phyloP scores from a whole-genome alignment of 2,888 invertebrate species.

The Aricia artaxerxes region DNA sequence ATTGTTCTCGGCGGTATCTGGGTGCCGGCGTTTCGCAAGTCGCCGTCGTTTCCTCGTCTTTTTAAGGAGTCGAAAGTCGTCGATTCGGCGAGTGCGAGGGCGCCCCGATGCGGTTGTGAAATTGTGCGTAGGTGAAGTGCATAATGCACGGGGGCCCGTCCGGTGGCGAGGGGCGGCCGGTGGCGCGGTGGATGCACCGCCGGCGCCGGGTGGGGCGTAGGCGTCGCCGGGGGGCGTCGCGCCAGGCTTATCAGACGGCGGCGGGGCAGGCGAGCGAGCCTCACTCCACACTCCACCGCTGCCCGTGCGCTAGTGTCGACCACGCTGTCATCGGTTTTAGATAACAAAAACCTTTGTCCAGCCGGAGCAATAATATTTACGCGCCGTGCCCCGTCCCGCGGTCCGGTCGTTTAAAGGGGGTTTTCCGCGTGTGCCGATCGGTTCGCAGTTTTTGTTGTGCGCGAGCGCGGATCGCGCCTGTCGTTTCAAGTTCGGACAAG shows the following conservation, averaged over 20 bases:
- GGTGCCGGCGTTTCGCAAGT: conserved; percentile 67
- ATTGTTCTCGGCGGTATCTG: conserved; percentile 73
- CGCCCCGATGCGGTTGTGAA: conserved; percentile 65
- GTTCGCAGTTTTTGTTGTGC: conserved; percentile 66
- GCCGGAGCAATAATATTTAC: conserved; percentile 76
- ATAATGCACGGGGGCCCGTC: conserved; percentile 70
- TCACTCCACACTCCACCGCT: conserved; percentile 70
- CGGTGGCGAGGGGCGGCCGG: conserved; percentile 69
- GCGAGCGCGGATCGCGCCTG: conserved; percentile 69
- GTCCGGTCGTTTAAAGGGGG: conserved; percentile 71
- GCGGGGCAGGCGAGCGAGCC: conserved; percentile 78
- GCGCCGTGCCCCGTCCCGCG: conserved; percentile 65
- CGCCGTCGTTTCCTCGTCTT: conserved; percentile 63
- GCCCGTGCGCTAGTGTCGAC: conserved; percentile 68
- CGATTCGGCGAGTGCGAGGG: conserved; percentile 59
- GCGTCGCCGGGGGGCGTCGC: conserved; percentile 80
- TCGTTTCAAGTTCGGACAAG: conserved; percentile 73
- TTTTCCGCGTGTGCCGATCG: conserved; percentile 74
- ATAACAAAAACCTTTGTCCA: conserved; percentile 81
- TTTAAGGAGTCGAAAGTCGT: conserved; percentile 77
- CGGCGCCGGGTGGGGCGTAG: conserved; percentile 77
- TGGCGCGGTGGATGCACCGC: conserved; percentile 72
- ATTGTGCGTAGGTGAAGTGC: conserved; percentile 72
- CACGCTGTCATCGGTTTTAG: conserved; percentile 72
- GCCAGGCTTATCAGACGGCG: conserved; percentile 79